Evolutionary conservation across 2,797 vertebrate species (phyloP).

Genomic region (Pygocentrus nattereri): DNA sequence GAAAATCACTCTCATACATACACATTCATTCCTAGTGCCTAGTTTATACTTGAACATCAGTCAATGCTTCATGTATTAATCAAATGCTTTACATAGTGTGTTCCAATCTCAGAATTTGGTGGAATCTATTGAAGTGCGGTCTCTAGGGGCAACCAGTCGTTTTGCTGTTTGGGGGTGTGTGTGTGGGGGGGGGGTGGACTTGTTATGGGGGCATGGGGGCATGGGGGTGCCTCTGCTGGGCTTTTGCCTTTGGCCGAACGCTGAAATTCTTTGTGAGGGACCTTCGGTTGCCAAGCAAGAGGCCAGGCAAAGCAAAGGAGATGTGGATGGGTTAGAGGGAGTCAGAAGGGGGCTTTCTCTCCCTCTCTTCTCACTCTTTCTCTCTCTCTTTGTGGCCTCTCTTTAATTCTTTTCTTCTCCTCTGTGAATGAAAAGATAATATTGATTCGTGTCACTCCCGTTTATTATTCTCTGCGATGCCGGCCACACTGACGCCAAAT

Average conservation of each 20-base stretch:
- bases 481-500: conserved; percentile 70
- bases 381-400: conserved; percentile 66
- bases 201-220: too few relatives aligned
- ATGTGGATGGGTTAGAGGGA: conserved; percentile 78
- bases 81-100: conserved; percentile 15
- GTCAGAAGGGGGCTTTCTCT: conserved; percentile 78
- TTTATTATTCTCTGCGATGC: conserved; percentile 71
- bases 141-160: conserved; percentile 73
- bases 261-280: conserved; percentile 83
- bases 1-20: conserved; percentile 18
- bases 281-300: conserved; percentile 82
- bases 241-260: conserved; percentile 82
- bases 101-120: conserved; percentile 51
- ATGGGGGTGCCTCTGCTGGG: conserved; percentile 67
- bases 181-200: too few relatives aligned
- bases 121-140: conserved; percentile 73
- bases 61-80: conserved; percentile 14
- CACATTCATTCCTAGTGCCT: neutral
- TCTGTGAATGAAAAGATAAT: conserved; percentile 79
- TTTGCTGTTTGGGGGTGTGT: conserved; percentile 30
- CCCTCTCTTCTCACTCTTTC: conserved; percentile 64
- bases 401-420: conserved; percentile 66
- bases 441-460: conserved; percentile 75
- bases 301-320: conserved; percentile 76
- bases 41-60: conserved; percentile 1